Evolutionary conservation across 2,888 invertebrate species (phyloP).

Genomic region (Augiades crinisus): DNA sequence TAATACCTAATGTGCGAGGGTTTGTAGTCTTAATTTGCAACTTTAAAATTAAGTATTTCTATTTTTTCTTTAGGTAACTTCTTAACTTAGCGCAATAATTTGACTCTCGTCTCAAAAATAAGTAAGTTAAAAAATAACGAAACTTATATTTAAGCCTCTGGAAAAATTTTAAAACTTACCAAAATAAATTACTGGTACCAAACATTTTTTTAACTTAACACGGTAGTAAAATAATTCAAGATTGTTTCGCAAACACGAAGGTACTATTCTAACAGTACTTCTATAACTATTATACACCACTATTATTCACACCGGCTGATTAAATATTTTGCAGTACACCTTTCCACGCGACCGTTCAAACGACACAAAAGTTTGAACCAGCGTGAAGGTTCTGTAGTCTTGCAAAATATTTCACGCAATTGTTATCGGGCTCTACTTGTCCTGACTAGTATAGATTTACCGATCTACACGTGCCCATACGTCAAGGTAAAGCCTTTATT

Average conservation of each 20-base stretch:
- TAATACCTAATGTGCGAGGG: no score
- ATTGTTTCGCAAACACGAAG: no score
- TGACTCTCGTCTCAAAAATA: no score
- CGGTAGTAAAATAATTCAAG: no score
- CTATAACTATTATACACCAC: constrained; percentile 8
- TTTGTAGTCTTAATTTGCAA: no score
- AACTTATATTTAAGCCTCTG: no score
- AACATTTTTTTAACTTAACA: neutral
- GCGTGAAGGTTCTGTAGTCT: constrained; percentile 30
- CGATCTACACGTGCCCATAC: constrained; percentile 6
- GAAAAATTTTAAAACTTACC: no score
- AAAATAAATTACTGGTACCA: neutral
- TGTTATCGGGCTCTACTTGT: constrained; percentile 14
- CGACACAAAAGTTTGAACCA: constrained; percentile 50
- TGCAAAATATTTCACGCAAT: constrained; percentile 25
- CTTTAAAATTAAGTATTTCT: no score
- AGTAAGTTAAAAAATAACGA: no score
- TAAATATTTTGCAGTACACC: constrained; percentile 41
- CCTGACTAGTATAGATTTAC: constrained; percentile 1
- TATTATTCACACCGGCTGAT: constrained; percentile 18
- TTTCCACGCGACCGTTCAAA: constrained; percentile 46
- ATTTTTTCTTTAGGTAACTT: no score
- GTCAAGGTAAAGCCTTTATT: neutral
- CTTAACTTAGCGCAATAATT: no score
- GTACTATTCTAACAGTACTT: neutral